Evolutionary conservation across 1,140 invertebrate species (phyloP), one percentile per base, ranked within the genome.

Genomic region (Penaeus chinensis): DNA sequence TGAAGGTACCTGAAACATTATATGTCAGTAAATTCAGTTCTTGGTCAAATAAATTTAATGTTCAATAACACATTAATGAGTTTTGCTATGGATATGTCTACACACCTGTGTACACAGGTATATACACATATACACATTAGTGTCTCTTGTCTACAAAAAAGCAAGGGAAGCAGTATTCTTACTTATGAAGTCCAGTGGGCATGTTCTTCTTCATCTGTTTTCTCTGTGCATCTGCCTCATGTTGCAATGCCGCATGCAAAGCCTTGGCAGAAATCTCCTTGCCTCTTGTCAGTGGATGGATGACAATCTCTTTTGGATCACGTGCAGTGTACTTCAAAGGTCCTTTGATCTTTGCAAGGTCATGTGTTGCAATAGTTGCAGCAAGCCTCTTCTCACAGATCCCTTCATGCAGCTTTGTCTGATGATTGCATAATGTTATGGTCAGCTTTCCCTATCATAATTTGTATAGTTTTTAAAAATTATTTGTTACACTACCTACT

Each of bases 321-420:
- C 92, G 93, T 0, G 95, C 95, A 83, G 94, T 95, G 92, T 96
- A 96, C 2, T 92, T 92, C 47, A 96, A 91, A 84, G 95, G 93
- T 93, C 94, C 94, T 87, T 93, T 87, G 42, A 97, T 92, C 90
- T 94, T 94, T 42, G 92, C 93, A 78, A 96, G 92, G 92, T 97
- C 96, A 92, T 97, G 96, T 4, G 96, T 97, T 18, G 96, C 96
- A 89, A 97, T 95, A 3, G 96, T 97, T 11, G 96, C 95, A 4
- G 93, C 92, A 91, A 95, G 95, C 89, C 96, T 92, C 91, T 96
- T 96, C 54, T 96, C 94, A 92, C 96, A 97, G 24, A 96, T 92
- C 2, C 94, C 94, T 88, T 97, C 96, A 92, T 97, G 96, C 19
- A 97, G 92, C 91, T 95, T 96, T 2, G 95, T 96, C 93, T 93